These are phyloP conservation scores for Cyclura pinguis DNA, from an alignment of 2,797 vertebrate genomes.

Conservation along the genomic window DNA sequence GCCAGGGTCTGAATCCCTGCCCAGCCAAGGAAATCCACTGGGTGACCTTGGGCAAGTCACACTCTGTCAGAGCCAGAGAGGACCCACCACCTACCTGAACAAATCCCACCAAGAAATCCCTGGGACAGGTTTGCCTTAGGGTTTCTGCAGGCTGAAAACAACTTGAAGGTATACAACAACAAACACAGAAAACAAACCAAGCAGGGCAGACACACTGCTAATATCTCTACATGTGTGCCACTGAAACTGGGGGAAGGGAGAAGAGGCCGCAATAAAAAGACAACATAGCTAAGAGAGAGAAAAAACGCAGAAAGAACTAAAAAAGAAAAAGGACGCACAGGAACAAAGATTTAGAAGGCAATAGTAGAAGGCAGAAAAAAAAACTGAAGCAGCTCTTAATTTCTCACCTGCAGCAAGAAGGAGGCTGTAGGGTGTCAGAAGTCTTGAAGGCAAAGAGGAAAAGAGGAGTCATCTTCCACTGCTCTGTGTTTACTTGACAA, in stretches of 20 bases:
- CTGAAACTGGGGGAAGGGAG: background rate
- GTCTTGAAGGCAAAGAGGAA: slow-evolving; percentile 70
- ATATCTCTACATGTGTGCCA: background rate
- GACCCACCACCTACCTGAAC: too few species aligned
- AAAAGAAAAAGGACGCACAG: background rate
- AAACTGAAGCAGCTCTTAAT: background rate
- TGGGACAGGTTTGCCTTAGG: too few species aligned
- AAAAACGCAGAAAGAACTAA: background rate
- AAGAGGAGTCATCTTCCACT: slow-evolving; percentile 46
- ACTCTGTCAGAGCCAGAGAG: too few species aligned
- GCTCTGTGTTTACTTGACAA: background rate
- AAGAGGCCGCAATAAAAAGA: background rate
- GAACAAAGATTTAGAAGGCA: background rate
- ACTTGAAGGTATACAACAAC: too few species aligned
- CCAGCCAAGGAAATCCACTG: too few species aligned
- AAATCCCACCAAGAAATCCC: too few species aligned
- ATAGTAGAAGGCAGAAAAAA: background rate
- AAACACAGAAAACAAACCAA: background rate
- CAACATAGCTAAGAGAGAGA: background rate
- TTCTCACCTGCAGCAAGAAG: slow-evolving; percentile 6
- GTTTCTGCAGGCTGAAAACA: too few species aligned
- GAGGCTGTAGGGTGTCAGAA: slow-evolving; percentile 55
- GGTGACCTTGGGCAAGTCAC: too few species aligned
- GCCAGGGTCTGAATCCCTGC: too few species aligned
- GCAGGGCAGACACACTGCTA: background rate